A percentile compares a stretch with the other conserved stretches of the same genome.
Conservation (phyloP, 1,140 invertebrate genomes). For the Calosoma granatense region DNA sequence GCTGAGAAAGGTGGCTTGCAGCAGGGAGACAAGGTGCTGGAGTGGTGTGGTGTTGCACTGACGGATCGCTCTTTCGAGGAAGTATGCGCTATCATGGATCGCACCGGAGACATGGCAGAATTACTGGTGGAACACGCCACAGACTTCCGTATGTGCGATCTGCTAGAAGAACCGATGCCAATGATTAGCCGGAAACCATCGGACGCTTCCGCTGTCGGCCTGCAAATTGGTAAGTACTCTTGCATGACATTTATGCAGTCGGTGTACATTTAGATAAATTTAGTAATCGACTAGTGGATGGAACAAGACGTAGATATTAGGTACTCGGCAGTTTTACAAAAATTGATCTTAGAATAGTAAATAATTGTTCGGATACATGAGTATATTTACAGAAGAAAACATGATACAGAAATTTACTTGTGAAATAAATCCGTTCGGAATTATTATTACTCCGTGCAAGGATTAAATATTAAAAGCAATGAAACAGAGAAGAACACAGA, state of each 20-base stretch:
- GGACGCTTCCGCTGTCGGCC: constrained; percentile 31
- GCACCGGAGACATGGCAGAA: constrained; percentile 70
- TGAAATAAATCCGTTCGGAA: too few relatives aligned
- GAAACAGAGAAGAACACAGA: background rate
- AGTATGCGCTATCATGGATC: constrained; percentile 73
- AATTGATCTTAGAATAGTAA: too few relatives aligned
- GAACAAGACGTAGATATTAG: too few relatives aligned
- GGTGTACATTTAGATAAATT: too few relatives aligned
- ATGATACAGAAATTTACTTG: too few relatives aligned
- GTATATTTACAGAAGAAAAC: too few relatives aligned
- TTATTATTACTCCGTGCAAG: too few relatives aligned
- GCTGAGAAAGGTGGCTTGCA: constrained; percentile 79
- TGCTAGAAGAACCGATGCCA: constrained; percentile 45
- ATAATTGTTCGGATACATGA: too few relatives aligned
- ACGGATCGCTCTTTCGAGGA: constrained; percentile 87
- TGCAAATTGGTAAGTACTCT: constrained; percentile 33
- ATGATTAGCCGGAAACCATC: constrained; percentile 34
- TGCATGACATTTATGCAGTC: background rate
- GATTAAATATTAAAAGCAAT: too few relatives aligned
- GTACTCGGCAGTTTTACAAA: too few relatives aligned
- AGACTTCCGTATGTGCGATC: constrained; percentile 57
- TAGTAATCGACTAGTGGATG: too few relatives aligned
- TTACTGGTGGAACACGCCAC: constrained; percentile 68
- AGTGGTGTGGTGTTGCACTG: constrained; percentile 75
- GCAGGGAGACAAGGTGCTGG: constrained; percentile 78